A percentile compares a stretch with the other conserved stretches of the same genome.
These are phyloP conservation scores for Chrysochloris asiatica DNA, from an alignment of 2,113 vertebrate species.

Conservation along the genomic window DNA sequence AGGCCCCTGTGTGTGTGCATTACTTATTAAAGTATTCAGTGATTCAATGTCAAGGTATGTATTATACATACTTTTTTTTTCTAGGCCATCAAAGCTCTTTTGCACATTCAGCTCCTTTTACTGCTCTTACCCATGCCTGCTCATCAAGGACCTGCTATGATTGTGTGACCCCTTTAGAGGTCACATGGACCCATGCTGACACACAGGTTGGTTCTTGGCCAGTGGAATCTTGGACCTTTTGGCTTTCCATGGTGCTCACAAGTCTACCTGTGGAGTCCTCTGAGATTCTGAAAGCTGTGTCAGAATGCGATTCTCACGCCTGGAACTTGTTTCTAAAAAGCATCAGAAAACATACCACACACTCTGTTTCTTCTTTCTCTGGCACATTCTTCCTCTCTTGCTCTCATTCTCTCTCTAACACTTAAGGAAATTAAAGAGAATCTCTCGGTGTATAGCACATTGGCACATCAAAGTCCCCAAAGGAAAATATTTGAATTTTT, in stretches of 20 bases:
- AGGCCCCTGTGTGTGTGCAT: constrained; percentile 75
- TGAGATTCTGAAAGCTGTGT: neutral
- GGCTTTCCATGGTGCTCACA: neutral
- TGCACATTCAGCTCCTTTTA: too few species aligned
- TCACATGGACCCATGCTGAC: neutral
- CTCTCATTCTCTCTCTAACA: constrained; percentile 31
- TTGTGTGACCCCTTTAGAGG: neutral
- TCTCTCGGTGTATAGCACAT: neutral
- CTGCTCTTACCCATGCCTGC: too few species aligned
- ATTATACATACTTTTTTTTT: constrained; percentile 67
- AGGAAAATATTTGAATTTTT: constrained; percentile 79
- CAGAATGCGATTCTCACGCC: neutral
- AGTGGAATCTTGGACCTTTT: neutral
- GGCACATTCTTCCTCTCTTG: neutral
- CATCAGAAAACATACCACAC: neutral
- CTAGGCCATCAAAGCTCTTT: constrained; percentile 47
- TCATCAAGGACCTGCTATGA: too few species aligned
- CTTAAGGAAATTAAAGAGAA: constrained; percentile 64
- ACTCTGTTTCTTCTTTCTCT: neutral
- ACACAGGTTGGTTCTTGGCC: neutral
- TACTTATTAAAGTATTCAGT: constrained; percentile 77
- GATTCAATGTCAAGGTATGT: constrained; percentile 79
- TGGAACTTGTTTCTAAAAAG: constrained; percentile 47
- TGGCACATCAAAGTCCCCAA: constrained; percentile 73
- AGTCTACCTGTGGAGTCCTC: fast-evolving